These are phyloP conservation scores for Amphiura filiformis DNA, from an alignment of 35 echinoderm and acorn worm species.

Conservation along the genomic window DNA sequence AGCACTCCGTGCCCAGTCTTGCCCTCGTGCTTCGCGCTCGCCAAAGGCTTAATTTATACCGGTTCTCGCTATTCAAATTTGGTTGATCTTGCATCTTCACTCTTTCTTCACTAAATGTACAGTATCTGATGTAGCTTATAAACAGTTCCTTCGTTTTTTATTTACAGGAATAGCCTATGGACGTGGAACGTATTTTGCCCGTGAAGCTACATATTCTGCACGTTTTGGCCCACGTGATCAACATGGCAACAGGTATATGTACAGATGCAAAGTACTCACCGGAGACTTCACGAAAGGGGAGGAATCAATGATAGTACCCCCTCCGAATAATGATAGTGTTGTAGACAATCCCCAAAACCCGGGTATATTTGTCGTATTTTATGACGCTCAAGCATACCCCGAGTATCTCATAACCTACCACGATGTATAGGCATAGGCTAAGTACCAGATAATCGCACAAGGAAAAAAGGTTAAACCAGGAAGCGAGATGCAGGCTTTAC, in stretches of 20 bases:
- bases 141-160: no score
- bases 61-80: no score
- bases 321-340: slow-evolving; percentile 26
- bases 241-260: slow-evolving; percentile 28
- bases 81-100: no score
- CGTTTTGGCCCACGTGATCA: background rate
- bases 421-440: background rate
- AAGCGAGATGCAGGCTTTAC: no score
- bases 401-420: slow-evolving; percentile 41
- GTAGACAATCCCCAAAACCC: slow-evolving; percentile 17
- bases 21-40: no score
- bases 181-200: slow-evolving; percentile 50
- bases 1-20: no score
- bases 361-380: slow-evolving; percentile 34
- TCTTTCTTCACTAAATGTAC: no score
- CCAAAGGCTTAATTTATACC: no score
- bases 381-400: slow-evolving; percentile 44
- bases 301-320: background rate
- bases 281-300: slow-evolving; percentile 13
- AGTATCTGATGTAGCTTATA: no score
- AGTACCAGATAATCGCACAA: no score
- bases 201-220: slow-evolving; percentile 22
- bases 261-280: slow-evolving; percentile 18
- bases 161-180: no score
- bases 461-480: no score